These are phyloP conservation scores for Scaptomyza graminum DNA, from an alignment of 1,140 invertebrate species.

Conservation along the genomic window DNA sequence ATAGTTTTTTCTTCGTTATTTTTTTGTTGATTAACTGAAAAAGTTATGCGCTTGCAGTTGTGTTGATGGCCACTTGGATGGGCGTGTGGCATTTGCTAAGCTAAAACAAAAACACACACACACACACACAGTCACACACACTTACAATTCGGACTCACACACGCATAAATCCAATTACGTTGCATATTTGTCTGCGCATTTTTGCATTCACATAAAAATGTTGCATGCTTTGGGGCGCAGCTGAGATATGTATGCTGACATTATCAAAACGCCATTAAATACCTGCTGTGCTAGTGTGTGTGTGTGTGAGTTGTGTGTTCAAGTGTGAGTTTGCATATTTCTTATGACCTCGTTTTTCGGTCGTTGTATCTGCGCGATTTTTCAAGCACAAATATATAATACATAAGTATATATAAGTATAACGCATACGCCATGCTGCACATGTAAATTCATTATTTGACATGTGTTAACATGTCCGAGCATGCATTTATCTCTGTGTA, in stretches of 20 bases:
- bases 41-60: slow-evolving; percentile 28
- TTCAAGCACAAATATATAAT: slow-evolving; percentile 8
- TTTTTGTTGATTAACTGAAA: slow-evolving; percentile 41
- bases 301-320: too few species aligned
- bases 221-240: slow-evolving; percentile 44
- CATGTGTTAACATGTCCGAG: slow-evolving; percentile 13
- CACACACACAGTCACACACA: not conserved
- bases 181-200: slow-evolving; percentile 41
- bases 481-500: slow-evolving; percentile 1
- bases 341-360: slow-evolving; percentile 30
- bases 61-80: slow-evolving; percentile 38
- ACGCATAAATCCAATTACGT: slow-evolving; percentile 46
- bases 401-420: not conserved
- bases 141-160: not conserved
- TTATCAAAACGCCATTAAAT: slow-evolving; percentile 51
- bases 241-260: slow-evolving; percentile 45
- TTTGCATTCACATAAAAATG: slow-evolving; percentile 40
- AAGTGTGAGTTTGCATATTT: slow-evolving; percentile 23
- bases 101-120: slow-evolving; percentile 1
- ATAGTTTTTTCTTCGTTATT: not conserved
- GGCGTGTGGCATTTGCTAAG: slow-evolving; percentile 15
- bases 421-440: slow-evolving; percentile 36
- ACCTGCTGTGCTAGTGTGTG: slow-evolving; percentile 7
- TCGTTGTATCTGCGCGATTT: slow-evolving; percentile 17
- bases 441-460: slow-evolving; percentile 25